Evolutionary conservation across 1,140 invertebrate species (phyloP), one percentile per base, ranked within the genome.

Genomic region (Helicoverpa zea): DNA sequence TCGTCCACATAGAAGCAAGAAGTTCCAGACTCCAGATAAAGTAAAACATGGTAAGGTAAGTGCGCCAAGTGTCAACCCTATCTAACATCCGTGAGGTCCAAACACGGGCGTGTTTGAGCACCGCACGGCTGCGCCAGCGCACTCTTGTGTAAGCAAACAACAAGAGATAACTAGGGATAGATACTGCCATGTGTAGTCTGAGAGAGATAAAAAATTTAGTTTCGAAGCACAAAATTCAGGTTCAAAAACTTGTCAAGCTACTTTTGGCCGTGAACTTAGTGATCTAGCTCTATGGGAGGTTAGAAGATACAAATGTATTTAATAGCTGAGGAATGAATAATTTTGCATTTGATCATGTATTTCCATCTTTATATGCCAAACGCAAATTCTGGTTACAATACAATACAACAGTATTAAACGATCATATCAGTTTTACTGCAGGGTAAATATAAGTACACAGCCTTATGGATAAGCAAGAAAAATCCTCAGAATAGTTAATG

Each of bases 141-240:
- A 30, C 16, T 82, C 64, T 81, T 81, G 30, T 81, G 74, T 81
- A 47, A 49, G 75, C 66, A 82, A 82, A 82, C 81, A 82, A 79
- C 54, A 30, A 13, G 52, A 78, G 81, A 79, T 81, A 81, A 81
- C 74, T 54, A 14, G n/a, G 61, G 35, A 66, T 78, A 66, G 75
- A 78, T 52, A 54, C 61, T 66, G 61, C 14, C 30, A 66, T 66
- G 43, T 43, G 30, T 35, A 58, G 56, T 64, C 3, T 14, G n/a
- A n/a, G 14, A 47, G 16, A 47, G n/a, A 18, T 64, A 9, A 14
- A 43, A 35, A 14, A 43, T 64, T 64, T 64, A 9, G 61, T 66
- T 4, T 10, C 11, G 43, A 18, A 16, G 7, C 35, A 43, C 2
- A 10, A n/a, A 12, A 29, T 29, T 11, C 2, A 29, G 23, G 29